phyloP scores from a whole-genome alignment of 2,888 invertebrate genomes.

The Lathronympha strigana region DNA sequence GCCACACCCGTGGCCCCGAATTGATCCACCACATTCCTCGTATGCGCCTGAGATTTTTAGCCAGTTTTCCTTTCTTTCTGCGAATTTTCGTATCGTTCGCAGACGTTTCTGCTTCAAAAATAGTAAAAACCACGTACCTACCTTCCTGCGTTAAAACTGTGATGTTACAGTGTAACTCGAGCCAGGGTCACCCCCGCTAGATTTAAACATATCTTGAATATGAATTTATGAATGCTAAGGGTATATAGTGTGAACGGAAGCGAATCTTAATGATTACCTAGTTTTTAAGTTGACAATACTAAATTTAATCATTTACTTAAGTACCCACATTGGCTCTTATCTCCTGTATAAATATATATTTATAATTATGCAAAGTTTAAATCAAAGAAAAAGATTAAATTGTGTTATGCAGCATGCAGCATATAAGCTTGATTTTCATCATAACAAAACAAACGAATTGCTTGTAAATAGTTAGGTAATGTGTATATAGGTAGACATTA shows the following conservation, averaged over 20 bases:
- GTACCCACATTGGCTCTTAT: background rate
- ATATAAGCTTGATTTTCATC: background rate
- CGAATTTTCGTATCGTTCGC: no score
- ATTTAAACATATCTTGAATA: constrained; percentile 36
- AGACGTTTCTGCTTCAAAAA: no score
- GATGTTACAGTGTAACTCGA: background rate
- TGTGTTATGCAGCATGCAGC: background rate
- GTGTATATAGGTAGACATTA: constrained; percentile 56
- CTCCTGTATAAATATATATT: constrained; percentile 6
- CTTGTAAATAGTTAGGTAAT: constrained; percentile 59
- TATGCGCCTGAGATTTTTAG: no score
- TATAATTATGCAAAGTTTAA: no score
- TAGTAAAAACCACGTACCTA: background rate
- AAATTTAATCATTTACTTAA: background rate
- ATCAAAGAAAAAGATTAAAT: background rate
- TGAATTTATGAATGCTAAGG: constrained; percentile 24
- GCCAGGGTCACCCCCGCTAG: constrained; percentile 4
- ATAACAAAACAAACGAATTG: constrained; percentile 8
- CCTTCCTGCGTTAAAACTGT: constrained; percentile 1
- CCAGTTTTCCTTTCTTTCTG: no score
- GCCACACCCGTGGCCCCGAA: no score
- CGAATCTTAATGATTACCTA: constrained; percentile 13
- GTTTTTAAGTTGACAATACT: constrained; percentile 27
- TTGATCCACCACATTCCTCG: no score
- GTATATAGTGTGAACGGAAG: constrained; percentile 3